These are phyloP conservation scores for Polyommatus iphigenia DNA, from an alignment of 2,888 invertebrate genomes.

Conservation along the genomic window DNA sequence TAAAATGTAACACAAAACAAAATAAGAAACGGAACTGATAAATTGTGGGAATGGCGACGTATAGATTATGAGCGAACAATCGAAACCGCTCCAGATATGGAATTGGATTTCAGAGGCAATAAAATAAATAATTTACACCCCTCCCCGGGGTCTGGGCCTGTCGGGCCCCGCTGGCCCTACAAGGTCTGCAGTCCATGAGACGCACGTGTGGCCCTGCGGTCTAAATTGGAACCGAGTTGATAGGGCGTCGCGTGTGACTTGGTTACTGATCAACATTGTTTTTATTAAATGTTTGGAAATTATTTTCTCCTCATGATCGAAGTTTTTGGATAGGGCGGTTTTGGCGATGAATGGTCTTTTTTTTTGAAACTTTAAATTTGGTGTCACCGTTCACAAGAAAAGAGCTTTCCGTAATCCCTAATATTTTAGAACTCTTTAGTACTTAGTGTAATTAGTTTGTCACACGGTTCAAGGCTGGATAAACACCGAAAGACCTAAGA, in stretches of 20 bases:
- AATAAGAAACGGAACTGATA: constrained; percentile 19
- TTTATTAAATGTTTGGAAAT: constrained; percentile 19
- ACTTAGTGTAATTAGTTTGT: no score
- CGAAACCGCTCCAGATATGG: constrained; percentile 47
- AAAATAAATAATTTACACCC: constrained; percentile 52
- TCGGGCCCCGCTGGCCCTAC: not conserved
- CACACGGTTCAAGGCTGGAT: no score
- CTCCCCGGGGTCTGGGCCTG: constrained; percentile 39
- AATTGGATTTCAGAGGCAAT: constrained; percentile 50
- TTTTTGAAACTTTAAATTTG: no score
- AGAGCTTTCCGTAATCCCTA: no score
- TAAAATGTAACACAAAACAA: constrained; percentile 2
- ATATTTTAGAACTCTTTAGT: no score
- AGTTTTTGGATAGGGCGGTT: not conserved
- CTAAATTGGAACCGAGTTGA: constrained; percentile 24
- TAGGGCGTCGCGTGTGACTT: constrained; percentile 19
- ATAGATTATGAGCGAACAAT: constrained; percentile 42
- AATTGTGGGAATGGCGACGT: constrained; percentile 35
- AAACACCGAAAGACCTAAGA: no score
- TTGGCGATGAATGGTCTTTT: not conserved
- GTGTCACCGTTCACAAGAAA: no score
- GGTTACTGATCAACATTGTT: constrained; percentile 14
- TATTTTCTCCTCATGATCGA: not conserved
- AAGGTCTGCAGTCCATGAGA: constrained; percentile 39
- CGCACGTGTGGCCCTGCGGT: constrained; percentile 46